Evolutionary conservation across 1,140 invertebrate species (phyloP), one percentile per base, ranked within the genome.

Genomic region (Solenopsis invicta): DNA sequence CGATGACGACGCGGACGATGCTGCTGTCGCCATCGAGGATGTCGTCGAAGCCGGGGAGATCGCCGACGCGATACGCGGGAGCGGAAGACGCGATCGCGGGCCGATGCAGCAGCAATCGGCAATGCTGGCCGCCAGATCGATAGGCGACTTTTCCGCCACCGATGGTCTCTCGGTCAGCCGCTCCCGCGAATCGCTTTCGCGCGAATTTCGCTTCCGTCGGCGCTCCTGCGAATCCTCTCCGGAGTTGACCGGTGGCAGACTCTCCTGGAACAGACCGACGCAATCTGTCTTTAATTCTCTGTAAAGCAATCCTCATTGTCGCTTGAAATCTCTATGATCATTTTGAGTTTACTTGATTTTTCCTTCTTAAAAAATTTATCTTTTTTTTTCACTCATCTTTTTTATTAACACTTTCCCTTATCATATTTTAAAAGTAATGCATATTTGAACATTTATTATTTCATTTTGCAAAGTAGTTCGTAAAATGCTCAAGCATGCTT

Each of bases 51-150:
- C 18, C 48, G 67, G 18, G 12, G 78, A 24, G 64, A 74, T 59
- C 41, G 56, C 13, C 62, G 78, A 45, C 13, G 87, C 88, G 77
- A 92, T 84, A 13, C 93, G 92, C 5, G 94, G 93, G 59, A 94
- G 88, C 50, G 94, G 94, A 8, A 94, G 87, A 48, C 94, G 93
- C 4, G 93, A 93, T 18, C 94, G 93, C 9, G 94, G 91, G 4
- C 94, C 94, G 66, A 95, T 95, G 92, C 95, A 95, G 64, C 95
- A 95, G 45, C 94, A 95, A 72, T 95, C 94, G 72, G 92, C 86
- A 21, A 93, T 90, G 72, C 91, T 92, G 59, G 89, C 85, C 76
- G 91, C 88, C 41, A 94, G 87, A 37, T 93, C 92, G 62, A 93
- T 90, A 66, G 91, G 82, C 29, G 86, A 61, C 61, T 93, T 92